Evolutionary conservation across 2,888 invertebrate genomes (phyloP).

Genomic region (Bedellia somnulentella): DNA sequence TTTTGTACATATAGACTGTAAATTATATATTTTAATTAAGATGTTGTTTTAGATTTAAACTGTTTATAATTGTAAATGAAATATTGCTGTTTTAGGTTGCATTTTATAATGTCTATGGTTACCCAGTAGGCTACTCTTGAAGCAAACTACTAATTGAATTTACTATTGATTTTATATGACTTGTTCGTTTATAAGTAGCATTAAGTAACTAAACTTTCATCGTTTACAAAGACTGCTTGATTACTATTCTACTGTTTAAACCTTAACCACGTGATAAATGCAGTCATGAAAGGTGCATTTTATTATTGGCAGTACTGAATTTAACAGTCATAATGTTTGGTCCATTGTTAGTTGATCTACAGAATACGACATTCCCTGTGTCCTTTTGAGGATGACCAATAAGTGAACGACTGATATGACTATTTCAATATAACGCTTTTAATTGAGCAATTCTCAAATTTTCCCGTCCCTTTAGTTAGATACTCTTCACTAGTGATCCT

Average conservation of each 20-base stretch:
- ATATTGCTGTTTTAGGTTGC: conserved; percentile 59
- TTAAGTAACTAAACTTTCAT: conserved; percentile 55
- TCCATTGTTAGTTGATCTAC: too few relatives aligned
- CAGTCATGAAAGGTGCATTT: too few relatives aligned
- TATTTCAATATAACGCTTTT: too few relatives aligned
- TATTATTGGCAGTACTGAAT: too few relatives aligned
- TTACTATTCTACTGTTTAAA: conserved; percentile 53
- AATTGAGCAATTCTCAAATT: too few relatives aligned
- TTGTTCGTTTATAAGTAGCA: conserved; percentile 46
- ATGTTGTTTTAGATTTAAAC: conserved; percentile 49
- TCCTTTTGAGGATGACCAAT: too few relatives aligned
- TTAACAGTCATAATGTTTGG: too few relatives aligned
- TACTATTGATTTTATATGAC: conserved; percentile 48
- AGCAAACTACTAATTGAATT: conserved; percentile 33
- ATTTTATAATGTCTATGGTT: conserved; percentile 52
- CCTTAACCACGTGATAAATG: too few relatives aligned
- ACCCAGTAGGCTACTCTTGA: conserved; percentile 31
- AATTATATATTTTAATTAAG: conserved; percentile 28
- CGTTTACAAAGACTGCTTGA: conserved; percentile 61
- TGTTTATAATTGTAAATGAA: conserved; percentile 51
- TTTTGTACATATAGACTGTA: conserved; percentile 53
- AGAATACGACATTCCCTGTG: too few relatives aligned
- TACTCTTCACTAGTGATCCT: too few relatives aligned
- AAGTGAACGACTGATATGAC: too few relatives aligned
- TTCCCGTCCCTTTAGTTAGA: too few relatives aligned